Percentiles rank a stretch among this genome's conserved stretches.
Evolutionary conservation across 2,113 vertebrate genomes (phyloP).

Genomic region (Piprites chloris): DNA sequence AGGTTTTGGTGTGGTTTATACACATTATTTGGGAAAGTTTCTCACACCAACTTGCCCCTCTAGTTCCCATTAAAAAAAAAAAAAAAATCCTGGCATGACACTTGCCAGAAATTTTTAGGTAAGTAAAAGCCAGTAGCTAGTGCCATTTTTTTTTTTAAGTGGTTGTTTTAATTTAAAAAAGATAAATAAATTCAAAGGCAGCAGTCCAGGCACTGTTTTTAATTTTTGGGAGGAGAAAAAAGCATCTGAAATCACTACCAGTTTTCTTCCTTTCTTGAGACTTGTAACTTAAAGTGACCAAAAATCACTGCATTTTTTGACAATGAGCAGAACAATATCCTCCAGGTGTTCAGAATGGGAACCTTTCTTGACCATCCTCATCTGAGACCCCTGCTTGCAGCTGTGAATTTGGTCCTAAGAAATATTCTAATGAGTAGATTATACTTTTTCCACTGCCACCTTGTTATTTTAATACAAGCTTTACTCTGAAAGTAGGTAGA

Average conservation of each 20-base stretch:
- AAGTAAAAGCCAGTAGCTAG: slow-evolving; percentile 25
- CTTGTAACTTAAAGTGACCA: slow-evolving; percentile 6
- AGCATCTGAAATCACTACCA: slow-evolving; percentile 21
- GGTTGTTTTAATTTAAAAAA: slow-evolving; percentile 53
- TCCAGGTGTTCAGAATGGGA: background rate
- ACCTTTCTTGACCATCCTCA: background rate
- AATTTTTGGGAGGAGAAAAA: slow-evolving; percentile 50
- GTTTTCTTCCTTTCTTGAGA: background rate
- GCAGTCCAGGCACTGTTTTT: slow-evolving; percentile 26
- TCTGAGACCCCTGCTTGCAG: background rate
- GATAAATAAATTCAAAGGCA: slow-evolving; percentile 42
- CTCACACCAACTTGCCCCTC: slow-evolving; percentile 41
- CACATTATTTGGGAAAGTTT: slow-evolving; percentile 53
- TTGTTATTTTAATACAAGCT: background rate
- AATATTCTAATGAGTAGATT: background rate
- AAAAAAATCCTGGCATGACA: background rate
- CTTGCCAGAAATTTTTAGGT: slow-evolving; percentile 19
- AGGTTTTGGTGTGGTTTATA: slow-evolving; percentile 52
- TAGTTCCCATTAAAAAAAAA: background rate
- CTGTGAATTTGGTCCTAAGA: background rate
- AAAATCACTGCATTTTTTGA: slow-evolving; percentile 11
- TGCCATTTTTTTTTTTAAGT: background rate
- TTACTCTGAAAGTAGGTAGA: background rate
- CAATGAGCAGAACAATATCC: background rate
- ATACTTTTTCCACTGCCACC: background rate